Conservation (phyloP, 2,888 invertebrate genomes). For the Euphydryas editha region DNA sequence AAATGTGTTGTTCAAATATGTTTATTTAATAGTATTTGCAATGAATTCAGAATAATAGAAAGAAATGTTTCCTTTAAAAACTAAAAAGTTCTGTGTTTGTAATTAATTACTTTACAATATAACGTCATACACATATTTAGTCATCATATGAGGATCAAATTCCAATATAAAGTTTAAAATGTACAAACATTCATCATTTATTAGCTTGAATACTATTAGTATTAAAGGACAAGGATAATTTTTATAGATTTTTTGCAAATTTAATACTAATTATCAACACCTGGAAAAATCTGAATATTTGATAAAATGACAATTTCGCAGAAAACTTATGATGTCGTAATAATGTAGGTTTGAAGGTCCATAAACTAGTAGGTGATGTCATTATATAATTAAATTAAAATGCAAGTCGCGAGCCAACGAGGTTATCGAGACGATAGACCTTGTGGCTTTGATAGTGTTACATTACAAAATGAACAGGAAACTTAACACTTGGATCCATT, state of each 20-base stretch:
- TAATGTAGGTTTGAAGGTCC: slow-evolving; percentile 30
- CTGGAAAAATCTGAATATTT: not conserved
- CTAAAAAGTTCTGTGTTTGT: no score
- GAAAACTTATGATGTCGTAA: slow-evolving; percentile 31
- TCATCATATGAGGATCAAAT: no score
- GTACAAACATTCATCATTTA: no score
- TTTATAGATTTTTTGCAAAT: not conserved
- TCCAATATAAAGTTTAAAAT: no score
- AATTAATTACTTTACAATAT: no score
- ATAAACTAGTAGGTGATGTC: slow-evolving; percentile 54
- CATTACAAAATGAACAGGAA: not conserved
- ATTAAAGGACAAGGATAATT: not conserved
- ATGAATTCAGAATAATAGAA: no score
- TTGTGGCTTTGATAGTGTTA: slow-evolving; percentile 45
- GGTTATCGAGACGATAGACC: slow-evolving; percentile 51
- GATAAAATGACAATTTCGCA: slow-evolving; percentile 22
- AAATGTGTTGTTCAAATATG: no score
- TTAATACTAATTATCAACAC: not conserved
- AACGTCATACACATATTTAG: no score
- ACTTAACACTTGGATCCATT: no score
- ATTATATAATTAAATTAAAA: slow-evolving; percentile 45
- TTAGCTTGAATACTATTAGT: no score
- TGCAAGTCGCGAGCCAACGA: slow-evolving; percentile 53
- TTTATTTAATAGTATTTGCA: no score
- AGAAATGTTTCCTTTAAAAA: no score